These are phyloP conservation scores for Melanostigma gelatinosum DNA, from an alignment of 2,113 vertebrate genomes.

Conservation along the genomic window DNA sequence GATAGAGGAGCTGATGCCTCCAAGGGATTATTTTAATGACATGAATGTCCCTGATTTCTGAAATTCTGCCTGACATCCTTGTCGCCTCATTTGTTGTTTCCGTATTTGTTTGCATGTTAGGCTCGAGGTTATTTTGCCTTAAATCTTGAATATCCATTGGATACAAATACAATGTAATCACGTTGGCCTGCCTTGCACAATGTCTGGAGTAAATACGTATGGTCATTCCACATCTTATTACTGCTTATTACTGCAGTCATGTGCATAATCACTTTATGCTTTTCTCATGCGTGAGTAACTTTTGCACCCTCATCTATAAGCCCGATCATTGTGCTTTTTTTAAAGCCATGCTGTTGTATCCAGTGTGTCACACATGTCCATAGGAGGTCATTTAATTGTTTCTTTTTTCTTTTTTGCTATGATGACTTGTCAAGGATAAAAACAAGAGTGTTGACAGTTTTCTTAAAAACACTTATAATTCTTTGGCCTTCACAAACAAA, in stretches of 20 bases:
- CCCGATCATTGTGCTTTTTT: slow-evolving; percentile 33
- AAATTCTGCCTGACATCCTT: slow-evolving; percentile 66
- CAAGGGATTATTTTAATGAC: slow-evolving; percentile 71
- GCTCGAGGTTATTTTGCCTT: slow-evolving; percentile 49
- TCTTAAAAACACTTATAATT: slow-evolving; percentile 16
- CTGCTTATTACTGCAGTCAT: slow-evolving; percentile 74
- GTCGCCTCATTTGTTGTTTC: slow-evolving; percentile 66
- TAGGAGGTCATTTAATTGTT: slow-evolving; percentile 53
- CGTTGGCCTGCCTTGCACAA: slow-evolving; percentile 47
- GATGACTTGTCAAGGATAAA: slow-evolving; percentile 35
- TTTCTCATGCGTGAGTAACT: slow-evolving; percentile 70
- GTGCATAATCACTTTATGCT: slow-evolving; percentile 72
- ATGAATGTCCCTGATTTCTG: slow-evolving; percentile 68
- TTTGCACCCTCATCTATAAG: slow-evolving; percentile 65
- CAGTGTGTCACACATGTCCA: slow-evolving; percentile 52
- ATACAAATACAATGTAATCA: slow-evolving; percentile 55
- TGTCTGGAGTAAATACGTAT: slow-evolving; percentile 56
- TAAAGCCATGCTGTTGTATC: slow-evolving; percentile 35
- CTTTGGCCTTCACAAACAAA: slow-evolving; percentile 34
- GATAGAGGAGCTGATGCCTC: slow-evolving; percentile 60
- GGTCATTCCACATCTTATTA: slow-evolving; percentile 73
- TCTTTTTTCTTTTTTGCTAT: slow-evolving; percentile 34
- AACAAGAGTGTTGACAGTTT: slow-evolving; percentile 32
- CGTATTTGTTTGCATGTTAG: slow-evolving; percentile 57
- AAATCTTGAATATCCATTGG: slow-evolving; percentile 61